A percentile compares a stretch with the other conserved stretches of the same genome.
Evolutionary conservation across 2,113 vertebrate species (phyloP).

Genomic region (Progne subis): DNA sequence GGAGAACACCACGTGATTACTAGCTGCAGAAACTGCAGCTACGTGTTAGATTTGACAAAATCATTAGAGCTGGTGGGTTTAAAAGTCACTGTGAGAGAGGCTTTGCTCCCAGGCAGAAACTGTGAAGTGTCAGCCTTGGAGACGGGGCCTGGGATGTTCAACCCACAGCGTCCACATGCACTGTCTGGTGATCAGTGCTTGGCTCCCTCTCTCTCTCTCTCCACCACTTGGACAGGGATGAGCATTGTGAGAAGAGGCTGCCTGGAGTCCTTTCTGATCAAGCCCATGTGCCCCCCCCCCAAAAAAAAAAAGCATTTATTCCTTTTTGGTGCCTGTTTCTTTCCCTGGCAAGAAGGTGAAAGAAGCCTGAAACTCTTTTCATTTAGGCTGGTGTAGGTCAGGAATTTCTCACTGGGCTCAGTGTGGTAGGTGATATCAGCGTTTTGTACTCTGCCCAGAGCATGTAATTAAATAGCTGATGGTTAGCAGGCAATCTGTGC

Average conservation of each 20-base stretch:
- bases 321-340: not conserved
- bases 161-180: not conserved
- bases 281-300: not conserved
- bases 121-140: not conserved
- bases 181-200: not conserved
- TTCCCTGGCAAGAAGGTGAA: not conserved
- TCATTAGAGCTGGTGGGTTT: not conserved
- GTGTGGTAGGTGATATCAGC: not conserved
- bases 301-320: not conserved
- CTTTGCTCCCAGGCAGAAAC: not conserved
- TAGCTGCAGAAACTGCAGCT: not conserved
- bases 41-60: not conserved
- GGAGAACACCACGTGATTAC: not conserved
- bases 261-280: not conserved
- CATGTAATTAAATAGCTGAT: slow-evolving; percentile 2
- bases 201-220: not conserved
- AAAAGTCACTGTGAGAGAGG: not conserved
- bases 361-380: not conserved
- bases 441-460: not conserved
- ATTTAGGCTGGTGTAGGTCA: not conserved
- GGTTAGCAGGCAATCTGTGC: not conserved
- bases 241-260: not conserved
- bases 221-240: not conserved
- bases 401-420: not conserved
- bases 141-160: not conserved